A percentile compares a stretch with the other conserved stretches of the same genome.
Evolutionary conservation across 2,888 invertebrate genomes (phyloP).

Genomic region (Hedya salicella): DNA sequence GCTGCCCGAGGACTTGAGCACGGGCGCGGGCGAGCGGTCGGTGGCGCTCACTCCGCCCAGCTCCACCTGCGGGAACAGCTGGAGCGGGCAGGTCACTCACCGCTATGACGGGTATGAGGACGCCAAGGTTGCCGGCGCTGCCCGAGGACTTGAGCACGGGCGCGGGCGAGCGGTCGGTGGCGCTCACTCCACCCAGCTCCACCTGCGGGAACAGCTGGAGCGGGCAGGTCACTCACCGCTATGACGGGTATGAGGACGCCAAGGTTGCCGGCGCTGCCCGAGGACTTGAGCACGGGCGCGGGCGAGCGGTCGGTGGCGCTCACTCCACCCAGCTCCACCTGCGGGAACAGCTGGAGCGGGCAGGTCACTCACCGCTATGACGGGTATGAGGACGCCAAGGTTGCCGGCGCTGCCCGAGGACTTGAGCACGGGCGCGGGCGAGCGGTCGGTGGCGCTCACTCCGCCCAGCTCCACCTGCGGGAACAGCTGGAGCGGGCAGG

Average conservation of each 20-base stretch:
- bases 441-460: conserved; percentile 89
- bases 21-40: conserved; percentile 91
- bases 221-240: conserved; percentile 91
- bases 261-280: conserved; percentile 97
- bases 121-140: conserved; percentile 98
- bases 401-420: conserved; percentile 98
- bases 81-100: conserved; percentile 88
- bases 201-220: conserved; percentile 98
- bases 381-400: conserved; percentile 98
- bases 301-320: conserved; percentile 92
- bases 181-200: conserved; percentile 97
- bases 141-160: conserved; percentile 92
- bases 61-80: conserved; percentile 98
- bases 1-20: conserved; percentile 94
- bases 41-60: conserved; percentile 97
- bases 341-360: conserved; percentile 87
- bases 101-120: conserved; percentile 98
- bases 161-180: conserved; percentile 94
- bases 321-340: too few relatives aligned
- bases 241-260: conserved; percentile 99
- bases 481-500: too few relatives aligned
- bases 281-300: conserved; percentile 89
- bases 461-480: too few relatives aligned
- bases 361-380: conserved; percentile 94
- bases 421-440: conserved; percentile 88